Percentiles rank a stretch among this genome's conserved stretches.
phyloP scores from a whole-genome alignment of 2,888 invertebrate genomes.

The Phorcus lineatus region DNA sequence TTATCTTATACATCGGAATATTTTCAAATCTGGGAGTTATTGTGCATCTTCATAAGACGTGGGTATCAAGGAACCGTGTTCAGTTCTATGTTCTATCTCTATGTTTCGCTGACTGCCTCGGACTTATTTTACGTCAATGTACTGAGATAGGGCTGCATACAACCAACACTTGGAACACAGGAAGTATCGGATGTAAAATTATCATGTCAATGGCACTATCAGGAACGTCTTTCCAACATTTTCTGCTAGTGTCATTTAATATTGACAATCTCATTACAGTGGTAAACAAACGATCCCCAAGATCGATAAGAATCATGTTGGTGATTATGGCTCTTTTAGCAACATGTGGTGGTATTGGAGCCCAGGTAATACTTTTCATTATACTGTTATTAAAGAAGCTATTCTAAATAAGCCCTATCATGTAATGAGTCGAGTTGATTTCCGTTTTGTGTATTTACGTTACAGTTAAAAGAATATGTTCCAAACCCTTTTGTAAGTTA shows the following conservation, averaged over 20 bases:
- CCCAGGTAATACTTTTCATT: neutral
- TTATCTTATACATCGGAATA: neutral
- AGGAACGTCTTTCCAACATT: neutral
- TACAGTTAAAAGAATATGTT: too few relatives aligned
- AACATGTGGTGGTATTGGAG: neutral
- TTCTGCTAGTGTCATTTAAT: neutral
- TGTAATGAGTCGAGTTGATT: too few relatives aligned
- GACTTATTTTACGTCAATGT: neutral
- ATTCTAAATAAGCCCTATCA: too few relatives aligned
- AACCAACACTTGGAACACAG: neutral
- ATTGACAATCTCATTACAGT: neutral
- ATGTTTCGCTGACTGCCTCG: neutral
- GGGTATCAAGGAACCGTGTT: neutral
- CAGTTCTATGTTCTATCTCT: neutral
- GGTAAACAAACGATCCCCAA: neutral
- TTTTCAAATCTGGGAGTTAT: neutral
- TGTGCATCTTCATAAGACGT: conserved; percentile 10
- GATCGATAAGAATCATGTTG: neutral
- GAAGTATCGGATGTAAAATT: neutral
- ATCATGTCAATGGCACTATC: neutral
- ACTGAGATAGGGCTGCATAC: neutral
- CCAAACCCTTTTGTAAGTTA: too few relatives aligned
- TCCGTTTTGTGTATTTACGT: too few relatives aligned
- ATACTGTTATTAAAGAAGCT: too few relatives aligned
- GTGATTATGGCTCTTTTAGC: neutral